Evolutionary conservation across 1,140 invertebrate species (phyloP), one percentile per base, ranked within the genome.

Genomic region (Nasonia longicornis): DNA sequence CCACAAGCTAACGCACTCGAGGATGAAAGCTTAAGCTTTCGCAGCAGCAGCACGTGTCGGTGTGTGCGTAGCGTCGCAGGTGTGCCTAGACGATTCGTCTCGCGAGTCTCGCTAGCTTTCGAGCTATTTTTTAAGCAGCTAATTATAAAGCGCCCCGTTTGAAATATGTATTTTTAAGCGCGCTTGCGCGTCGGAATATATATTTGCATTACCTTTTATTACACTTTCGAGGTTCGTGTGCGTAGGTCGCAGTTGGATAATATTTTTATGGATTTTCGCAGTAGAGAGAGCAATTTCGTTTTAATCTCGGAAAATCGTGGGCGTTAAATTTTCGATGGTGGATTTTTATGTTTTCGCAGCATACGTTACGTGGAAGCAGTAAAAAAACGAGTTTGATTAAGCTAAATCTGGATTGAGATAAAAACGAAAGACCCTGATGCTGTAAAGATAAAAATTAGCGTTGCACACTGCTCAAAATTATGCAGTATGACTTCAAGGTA

Each of bases 101-200:
- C 72, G 20, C 22, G 29, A 63, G 58, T 52, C 29, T 74, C 12
- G 12, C 35, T 79, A 4, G 26, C 79, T 48, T 74, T 75, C 14
- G n/a, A 6, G 72, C 79, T 77, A 70, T 77, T 81, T 81, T 81
- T 81, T 81, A 77, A 81, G 45, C 26, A 22, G 42, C 73, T 77
- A 77, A 81, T 81, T 76, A 81, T 81, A 76, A 81, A 77, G 45
- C 38, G n/a, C 66, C 48, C 64, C 45, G 48, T 45, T 76, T 77
- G 14, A 70, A 77, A 71, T 72, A 81, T 77, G n/a, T 80, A 81
- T 81, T 70, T 76, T 26, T 77, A 64, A 67, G 70, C 29, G 58
- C 22, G 52, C 26, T 29, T 8, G 10, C 20, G n/a, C 20, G n/a
- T 29, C 2, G 26, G 64, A 10, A 29, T 8, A 67, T 26, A 67